Conservation (phyloP, 2,113 vertebrate genomes). For the Rhinoderma darwinii region DNA sequence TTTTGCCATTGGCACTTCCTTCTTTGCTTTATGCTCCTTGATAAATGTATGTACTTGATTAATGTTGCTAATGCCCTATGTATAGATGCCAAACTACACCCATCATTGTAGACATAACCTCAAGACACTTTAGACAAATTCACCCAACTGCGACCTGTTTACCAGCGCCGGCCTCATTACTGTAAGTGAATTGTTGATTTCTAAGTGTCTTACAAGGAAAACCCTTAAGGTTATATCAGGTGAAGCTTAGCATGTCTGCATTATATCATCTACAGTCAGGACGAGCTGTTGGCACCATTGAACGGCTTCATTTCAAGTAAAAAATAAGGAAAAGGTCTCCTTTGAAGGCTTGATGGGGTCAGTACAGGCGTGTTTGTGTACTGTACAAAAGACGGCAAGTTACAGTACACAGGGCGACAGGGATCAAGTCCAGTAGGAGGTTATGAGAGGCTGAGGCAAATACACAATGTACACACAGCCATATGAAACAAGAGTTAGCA, state of each 20-base stretch:
- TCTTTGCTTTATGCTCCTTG: neutral
- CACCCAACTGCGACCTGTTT: neutral
- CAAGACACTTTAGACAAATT: neutral
- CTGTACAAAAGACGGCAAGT: neutral
- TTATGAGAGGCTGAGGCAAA: neutral
- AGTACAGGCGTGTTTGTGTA: conserved; percentile 33
- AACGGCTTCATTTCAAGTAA: neutral
- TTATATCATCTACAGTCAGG: neutral
- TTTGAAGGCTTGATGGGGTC: neutral
- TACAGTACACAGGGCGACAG: neutral
- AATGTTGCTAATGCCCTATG: neutral
- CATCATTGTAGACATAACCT: neutral
- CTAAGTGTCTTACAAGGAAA: conserved; percentile 2
- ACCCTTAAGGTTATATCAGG: conserved; percentile 42
- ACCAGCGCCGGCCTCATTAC: conserved; percentile 28
- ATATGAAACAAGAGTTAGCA: neutral
- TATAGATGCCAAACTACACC: neutral
- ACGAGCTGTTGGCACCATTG: neutral
- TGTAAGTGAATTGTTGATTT: conserved; percentile 9
- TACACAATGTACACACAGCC: neutral
- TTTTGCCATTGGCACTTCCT: neutral
- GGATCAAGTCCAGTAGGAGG: neutral
- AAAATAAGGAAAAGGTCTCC: neutral
- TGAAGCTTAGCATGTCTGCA: conserved; percentile 11
- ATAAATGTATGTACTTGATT: neutral